Evolutionary conservation across 2,888 invertebrate species (phyloP).

Genomic region (Copidosoma aretas): DNA sequence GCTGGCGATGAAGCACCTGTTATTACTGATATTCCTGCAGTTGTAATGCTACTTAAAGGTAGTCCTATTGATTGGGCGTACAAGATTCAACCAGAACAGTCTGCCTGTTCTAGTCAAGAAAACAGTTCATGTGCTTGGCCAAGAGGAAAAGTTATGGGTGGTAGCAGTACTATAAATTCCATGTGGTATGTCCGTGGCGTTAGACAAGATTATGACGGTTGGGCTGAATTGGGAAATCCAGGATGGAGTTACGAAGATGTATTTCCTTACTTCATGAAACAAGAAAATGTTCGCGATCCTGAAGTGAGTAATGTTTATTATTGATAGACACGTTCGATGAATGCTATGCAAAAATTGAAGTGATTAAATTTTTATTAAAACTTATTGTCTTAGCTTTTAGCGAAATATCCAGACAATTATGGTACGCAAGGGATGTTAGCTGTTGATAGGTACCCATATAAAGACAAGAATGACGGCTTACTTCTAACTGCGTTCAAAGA

Average conservation of each 20-base stretch:
- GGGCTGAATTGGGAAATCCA: constrained; percentile 7
- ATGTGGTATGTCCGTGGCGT: constrained; percentile 9
- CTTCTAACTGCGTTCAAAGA: constrained; percentile 1
- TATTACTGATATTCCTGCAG: constrained; percentile 8
- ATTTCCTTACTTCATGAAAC: constrained; percentile 16
- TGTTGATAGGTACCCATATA: neutral
- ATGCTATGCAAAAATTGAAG: too few relatives aligned
- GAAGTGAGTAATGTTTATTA: constrained; percentile 18
- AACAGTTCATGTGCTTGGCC: constrained; percentile 37
- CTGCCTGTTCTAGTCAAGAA: neutral
- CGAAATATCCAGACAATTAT: constrained; percentile 2
- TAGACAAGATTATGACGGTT: constrained; percentile 11
- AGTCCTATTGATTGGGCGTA: neutral
- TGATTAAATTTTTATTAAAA: neutral
- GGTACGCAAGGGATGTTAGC: neutral
- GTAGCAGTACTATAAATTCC: constrained; percentile 1
- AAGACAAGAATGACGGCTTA: neutral
- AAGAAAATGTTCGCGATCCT: constrained; percentile 6
- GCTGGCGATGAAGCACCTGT: constrained; percentile 11
- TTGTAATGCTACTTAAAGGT: neutral
- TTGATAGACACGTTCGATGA: neutral
- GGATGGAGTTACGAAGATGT: constrained; percentile 8
- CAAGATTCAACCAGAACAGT: neutral
- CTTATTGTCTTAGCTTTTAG: neutral
- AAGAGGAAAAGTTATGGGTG: constrained; percentile 17